Evolutionary conservation across 2,888 invertebrate species (phyloP), one percentile per base, ranked within the genome.

Genomic region (Amphimallon solstitiale): DNA sequence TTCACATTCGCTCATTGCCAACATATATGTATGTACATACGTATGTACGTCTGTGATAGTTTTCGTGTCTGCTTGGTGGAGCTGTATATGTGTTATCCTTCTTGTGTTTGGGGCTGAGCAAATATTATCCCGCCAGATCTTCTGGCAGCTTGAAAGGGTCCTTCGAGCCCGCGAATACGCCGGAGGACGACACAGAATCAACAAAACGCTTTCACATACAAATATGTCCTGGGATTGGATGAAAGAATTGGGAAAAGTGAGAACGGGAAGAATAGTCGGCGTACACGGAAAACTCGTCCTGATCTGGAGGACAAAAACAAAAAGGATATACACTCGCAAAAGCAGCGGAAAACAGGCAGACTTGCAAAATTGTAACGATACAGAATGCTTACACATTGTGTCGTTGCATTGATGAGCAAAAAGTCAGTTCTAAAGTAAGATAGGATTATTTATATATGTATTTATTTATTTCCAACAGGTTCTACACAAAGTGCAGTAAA

Each of bases 111-210:
- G 51, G 52, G 66, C 38, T 66, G 62, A 66, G 52, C 54, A 66
- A 66, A 66, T 66, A 66, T 66, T 66, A 66, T 66, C 62, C 61
- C 62, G 61, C n/a, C 23, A 49, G 66, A 62, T 66, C 66, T 2
- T 29, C 29, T 54, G 51, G 45, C 43, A 35, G 56, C 64, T 64
- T 64, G 64, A 38, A 64, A 64, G 64, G 64, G 64, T 64, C 64
- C 64, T 56, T 45, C 45, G 38, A 46, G 56, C 56, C 48, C 48
- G 34, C 19, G 23, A 54, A 56, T 52, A 46, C 54, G 64, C 64
- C 48, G 21, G 43, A 45, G 54, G 64, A 56, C 45, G 43, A 54
- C 38, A 38, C 56, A 64, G 56, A 64, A 64, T 64, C 52, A 64
- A 64, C 64, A 64, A 54, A 64, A 64, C 52, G 56, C 64, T 64